These are phyloP conservation scores for Semnopithecus entellus DNA, from an alignment of 2,113 vertebrate species.

Conservation along the genomic window DNA sequence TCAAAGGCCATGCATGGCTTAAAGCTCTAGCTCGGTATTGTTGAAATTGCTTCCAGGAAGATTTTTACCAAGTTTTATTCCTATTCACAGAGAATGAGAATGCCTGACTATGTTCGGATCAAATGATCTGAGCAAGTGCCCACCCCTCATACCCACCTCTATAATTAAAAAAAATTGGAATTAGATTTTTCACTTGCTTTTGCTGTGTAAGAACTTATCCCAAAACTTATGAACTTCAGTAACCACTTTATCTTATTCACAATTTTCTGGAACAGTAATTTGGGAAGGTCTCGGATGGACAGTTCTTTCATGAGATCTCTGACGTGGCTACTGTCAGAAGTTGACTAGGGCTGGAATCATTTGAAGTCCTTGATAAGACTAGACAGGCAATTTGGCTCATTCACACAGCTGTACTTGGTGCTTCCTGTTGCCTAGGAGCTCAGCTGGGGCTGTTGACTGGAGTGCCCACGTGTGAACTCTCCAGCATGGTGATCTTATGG, in stretches of 20 bases:
- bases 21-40: not conserved
- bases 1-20: not conserved
- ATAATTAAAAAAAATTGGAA: not conserved
- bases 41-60: not conserved
- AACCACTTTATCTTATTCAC: not conserved
- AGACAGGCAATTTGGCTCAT: not conserved
- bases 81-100: not conserved
- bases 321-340: not conserved
- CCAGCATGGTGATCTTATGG: not conserved
- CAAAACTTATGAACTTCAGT: not conserved
- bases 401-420: not conserved
- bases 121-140: not conserved
- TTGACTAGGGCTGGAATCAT: not conserved
- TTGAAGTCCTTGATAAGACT: not conserved
- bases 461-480: not conserved
- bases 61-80: slow-evolving; percentile 29
- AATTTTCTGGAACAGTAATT: not conserved
- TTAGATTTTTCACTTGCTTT: not conserved
- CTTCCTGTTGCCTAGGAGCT: not conserved
- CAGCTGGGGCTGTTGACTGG: not conserved
- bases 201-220: not conserved
- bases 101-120: not conserved
- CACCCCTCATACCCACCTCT: not conserved
- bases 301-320: not conserved
- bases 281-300: not conserved